These are phyloP conservation scores for Fistularia tabacaria DNA, from an alignment of 2,797 vertebrate genomes.

Conservation along the genomic window DNA sequence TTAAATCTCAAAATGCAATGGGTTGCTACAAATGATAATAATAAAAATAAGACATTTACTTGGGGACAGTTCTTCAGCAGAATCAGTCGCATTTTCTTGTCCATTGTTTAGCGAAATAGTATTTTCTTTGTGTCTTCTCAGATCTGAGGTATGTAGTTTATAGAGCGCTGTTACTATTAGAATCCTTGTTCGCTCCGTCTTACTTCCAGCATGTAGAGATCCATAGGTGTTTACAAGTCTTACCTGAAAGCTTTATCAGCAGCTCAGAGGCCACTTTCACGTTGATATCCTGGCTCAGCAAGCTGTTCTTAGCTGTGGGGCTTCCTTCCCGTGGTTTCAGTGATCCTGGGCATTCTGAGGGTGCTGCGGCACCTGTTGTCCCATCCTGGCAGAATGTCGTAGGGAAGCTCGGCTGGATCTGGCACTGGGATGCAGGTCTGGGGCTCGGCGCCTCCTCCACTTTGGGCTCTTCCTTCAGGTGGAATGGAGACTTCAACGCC, in stretches of 20 bases:
- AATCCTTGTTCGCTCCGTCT: no score
- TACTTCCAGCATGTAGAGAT: conserved; percentile 4
- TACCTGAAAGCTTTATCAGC: conserved; percentile 98
- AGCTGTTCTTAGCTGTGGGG: conserved; percentile 73
- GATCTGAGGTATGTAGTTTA: no score
- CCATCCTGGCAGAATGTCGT: conserved; percentile 78
- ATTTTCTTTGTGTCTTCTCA: no score
- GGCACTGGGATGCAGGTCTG: conserved; percentile 70
- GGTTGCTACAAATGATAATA: no score
- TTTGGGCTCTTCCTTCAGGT: conserved; percentile 93
- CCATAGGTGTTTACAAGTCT: conserved; percentile 3
- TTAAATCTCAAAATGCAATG: neutral
- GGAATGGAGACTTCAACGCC: conserved; percentile 86
- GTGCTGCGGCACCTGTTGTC: conserved; percentile 57
- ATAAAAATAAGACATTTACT: no score
- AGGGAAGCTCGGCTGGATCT: conserved; percentile 71
- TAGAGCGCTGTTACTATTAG: neutral
- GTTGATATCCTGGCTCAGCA: conserved; percentile 90
- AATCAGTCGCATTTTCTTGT: no score
- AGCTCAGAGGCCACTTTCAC: conserved; percentile 96
- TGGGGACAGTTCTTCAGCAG: no score
- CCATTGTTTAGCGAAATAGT: no score
- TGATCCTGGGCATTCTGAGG: conserved; percentile 60
- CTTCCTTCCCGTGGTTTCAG: conserved; percentile 81
- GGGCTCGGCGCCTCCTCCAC: conserved; percentile 81